phyloP scores from a whole-genome alignment of 2,113 vertebrate genomes.

The Zapornia atra region DNA sequence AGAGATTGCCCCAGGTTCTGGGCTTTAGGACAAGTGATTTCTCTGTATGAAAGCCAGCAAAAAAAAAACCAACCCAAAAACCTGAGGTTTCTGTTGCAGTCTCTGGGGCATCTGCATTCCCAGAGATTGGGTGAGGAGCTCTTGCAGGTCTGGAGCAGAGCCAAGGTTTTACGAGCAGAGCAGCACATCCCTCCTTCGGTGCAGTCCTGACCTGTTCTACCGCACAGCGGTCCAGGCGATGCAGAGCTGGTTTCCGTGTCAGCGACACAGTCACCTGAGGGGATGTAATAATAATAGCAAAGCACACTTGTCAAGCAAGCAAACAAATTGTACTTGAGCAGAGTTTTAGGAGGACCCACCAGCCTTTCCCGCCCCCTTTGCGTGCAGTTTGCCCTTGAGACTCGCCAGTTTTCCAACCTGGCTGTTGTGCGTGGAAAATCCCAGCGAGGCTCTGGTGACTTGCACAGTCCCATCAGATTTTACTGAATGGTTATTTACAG shows the following conservation, averaged over 20 bases:
- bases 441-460: background rate
- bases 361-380: background rate
- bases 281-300: background rate
- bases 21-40: slow-evolving; percentile 30
- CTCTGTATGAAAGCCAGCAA: background rate
- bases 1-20: slow-evolving; percentile 10
- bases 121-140: background rate
- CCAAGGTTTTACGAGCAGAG: background rate
- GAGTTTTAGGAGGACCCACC: background rate
- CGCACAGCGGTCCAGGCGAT: background rate
- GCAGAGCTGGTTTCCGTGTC: background rate
- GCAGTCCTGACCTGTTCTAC: background rate
- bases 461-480: slow-evolving; percentile 21
- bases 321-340: background rate
- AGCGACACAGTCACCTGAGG: background rate
- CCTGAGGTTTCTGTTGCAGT: background rate
- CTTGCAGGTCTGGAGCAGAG: background rate
- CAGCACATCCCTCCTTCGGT: background rate
- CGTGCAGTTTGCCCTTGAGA: background rate
- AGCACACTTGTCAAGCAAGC: background rate
- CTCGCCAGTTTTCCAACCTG: fast-evolving
- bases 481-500: slow-evolving; percentile 41
- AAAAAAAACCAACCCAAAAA: background rate
- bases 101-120: background rate
- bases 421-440: background rate